Evolutionary conservation across 2,888 invertebrate genomes (phyloP).

Genomic region (Troides aeacus): DNA sequence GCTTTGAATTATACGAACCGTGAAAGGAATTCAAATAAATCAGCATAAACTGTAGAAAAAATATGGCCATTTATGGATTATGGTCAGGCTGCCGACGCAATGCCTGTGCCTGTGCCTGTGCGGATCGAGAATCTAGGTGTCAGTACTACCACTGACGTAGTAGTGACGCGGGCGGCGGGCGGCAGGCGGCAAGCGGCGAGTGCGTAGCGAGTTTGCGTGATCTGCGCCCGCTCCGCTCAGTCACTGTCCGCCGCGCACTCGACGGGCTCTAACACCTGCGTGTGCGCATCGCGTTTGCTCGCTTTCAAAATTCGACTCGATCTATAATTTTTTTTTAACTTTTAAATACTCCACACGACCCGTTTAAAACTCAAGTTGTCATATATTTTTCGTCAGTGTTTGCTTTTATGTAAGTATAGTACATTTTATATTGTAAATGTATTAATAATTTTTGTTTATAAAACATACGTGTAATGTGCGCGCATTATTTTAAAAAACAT

Average conservation of each 20-base stretch:
- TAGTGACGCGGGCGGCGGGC: constrained; percentile 39
- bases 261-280: constrained; percentile 57
- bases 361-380: constrained; percentile 17
- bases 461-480: background rate
- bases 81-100: constrained; percentile 11
- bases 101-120: background rate
- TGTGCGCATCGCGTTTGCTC: constrained; percentile 45
- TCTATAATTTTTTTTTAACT: constrained; percentile 62
- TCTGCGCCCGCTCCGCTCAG: constrained; percentile 42
- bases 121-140: constrained; percentile 16
- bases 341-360: constrained; percentile 40
- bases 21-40: background rate
- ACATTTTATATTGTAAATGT: background rate
- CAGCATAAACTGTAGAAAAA: constrained; percentile 9
- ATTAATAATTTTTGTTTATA: background rate
- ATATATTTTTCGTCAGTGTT: background rate
- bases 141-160: constrained; percentile 38
- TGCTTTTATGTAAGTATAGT: constrained; percentile 21
- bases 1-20: background rate
- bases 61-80: constrained; percentile 6
- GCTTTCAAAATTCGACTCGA: constrained; percentile 64
- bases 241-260: constrained; percentile 56
- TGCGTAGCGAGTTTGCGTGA: constrained; percentile 28
- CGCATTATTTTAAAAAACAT: background rate
- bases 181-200: background rate